Conservation (phyloP, 2,888 invertebrate genomes). For the Leptinotarsa rubiginosa region DNA sequence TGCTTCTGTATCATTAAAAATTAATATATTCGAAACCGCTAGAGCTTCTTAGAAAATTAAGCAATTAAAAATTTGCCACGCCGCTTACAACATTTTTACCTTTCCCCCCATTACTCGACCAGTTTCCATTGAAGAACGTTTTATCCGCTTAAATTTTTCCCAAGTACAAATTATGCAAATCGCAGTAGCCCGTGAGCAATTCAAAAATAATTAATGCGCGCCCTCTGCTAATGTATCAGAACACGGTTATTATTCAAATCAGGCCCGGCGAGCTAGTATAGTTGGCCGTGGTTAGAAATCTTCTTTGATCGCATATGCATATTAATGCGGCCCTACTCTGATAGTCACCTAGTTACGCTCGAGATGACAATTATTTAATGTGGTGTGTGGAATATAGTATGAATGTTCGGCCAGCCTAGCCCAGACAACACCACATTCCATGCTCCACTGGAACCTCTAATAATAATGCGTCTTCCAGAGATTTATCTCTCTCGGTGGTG, state of each 20-base stretch:
- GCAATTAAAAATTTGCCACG: conserved; percentile 43
- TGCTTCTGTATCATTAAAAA: conserved; percentile 8
- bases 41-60: conserved; percentile 38
- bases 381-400: conserved; percentile 35
- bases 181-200: conserved; percentile 34
- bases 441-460: conserved; percentile 10
- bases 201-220: conserved; percentile 40
- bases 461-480: conserved; percentile 19
- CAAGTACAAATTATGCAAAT: conserved; percentile 43
- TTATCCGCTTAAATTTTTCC: conserved; percentile 31
- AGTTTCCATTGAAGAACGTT: conserved; percentile 7
- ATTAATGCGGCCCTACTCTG: conserved; percentile 40
- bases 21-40: conserved; percentile 9
- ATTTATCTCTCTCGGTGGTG: conserved; percentile 8
- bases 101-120: conserved; percentile 4
- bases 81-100: conserved; percentile 32
- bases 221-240: conserved; percentile 39
- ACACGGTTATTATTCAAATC: conserved; percentile 43
- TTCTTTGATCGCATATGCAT: conserved; percentile 47
- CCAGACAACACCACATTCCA: conserved; percentile 23
- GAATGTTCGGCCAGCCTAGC: conserved; percentile 27
- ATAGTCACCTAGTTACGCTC: conserved; percentile 49
- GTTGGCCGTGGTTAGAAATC: conserved; percentile 27
- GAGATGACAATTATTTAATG: conserved; percentile 50
- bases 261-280: conserved; percentile 29